phyloP scores from a whole-genome alignment of 2,797 vertebrate species.

The Kryptolebias ocellatus region DNA sequence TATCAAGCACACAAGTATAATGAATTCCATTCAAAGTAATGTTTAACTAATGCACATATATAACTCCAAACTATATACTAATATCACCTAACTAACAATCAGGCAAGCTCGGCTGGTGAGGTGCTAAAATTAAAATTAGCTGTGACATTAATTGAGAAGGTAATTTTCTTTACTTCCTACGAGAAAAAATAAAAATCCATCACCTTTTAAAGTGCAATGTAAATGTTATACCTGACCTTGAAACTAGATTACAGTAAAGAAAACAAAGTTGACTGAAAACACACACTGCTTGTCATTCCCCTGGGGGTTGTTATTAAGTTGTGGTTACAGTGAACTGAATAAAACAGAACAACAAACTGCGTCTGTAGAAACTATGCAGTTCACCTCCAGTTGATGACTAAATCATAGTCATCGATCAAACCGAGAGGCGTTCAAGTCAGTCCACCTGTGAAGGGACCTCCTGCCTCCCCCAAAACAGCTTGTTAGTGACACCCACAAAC shows the following conservation, averaged over 20 bases:
- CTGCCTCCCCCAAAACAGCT: slow-evolving; percentile 1
- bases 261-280: background rate
- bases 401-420: slow-evolving; percentile 24
- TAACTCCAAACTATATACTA: too few species aligned
- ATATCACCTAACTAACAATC: too few species aligned
- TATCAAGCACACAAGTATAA: too few species aligned
- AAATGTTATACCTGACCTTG: background rate
- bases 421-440: background rate
- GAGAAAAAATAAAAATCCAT: background rate
- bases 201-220: background rate
- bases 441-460: slow-evolving; percentile 3
- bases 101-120: too few species aligned
- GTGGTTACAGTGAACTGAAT: background rate
- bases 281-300: background rate
- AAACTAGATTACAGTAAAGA: background rate
- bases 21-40: too few species aligned
- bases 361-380: background rate
- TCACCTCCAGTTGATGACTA: slow-evolving; percentile 15
- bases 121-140: too few species aligned
- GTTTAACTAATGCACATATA: too few species aligned
- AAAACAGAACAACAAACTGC: background rate
- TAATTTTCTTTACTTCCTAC: background rate
- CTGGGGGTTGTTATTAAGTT: slow-evolving; percentile 1
- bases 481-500: slow-evolving; percentile 11
- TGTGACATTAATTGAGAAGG: background rate